phyloP scores from a whole-genome alignment of 2,797 vertebrate species.

The Mus minutoides region DNA sequence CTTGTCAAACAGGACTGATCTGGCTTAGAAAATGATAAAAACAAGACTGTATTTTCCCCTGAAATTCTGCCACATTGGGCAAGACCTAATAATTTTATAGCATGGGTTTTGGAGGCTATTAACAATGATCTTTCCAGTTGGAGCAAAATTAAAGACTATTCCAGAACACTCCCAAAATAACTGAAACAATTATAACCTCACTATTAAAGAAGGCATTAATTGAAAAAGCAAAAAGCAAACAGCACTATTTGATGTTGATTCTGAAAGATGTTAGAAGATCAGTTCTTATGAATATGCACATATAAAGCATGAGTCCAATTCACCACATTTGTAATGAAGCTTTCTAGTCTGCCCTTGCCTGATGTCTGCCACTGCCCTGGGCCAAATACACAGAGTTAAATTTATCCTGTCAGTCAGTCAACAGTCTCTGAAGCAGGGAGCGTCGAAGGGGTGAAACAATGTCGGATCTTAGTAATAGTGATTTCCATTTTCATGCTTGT shows the following conservation, averaged over 20 bases:
- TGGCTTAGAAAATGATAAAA: slow-evolving; percentile 11
- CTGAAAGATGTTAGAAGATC: neutral
- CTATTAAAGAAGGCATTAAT: slow-evolving; percentile 26
- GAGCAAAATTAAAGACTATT: slow-evolving; percentile 40
- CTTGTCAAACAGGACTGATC: neutral
- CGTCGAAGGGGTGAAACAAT: neutral
- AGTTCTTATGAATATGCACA: neutral
- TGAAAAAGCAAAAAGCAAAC: slow-evolving; percentile 51
- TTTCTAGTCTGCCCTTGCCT: neutral
- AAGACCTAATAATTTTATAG: slow-evolving; percentile 44
- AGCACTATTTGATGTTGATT: neutral
- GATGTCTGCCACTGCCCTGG: neutral
- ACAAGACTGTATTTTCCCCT: neutral
- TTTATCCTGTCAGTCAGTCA: neutral
- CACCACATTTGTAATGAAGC: neutral
- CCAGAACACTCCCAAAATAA: neutral
- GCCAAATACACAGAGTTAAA: neutral
- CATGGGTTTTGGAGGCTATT: slow-evolving; percentile 26
- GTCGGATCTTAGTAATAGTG: neutral
- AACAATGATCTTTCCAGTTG: neutral
- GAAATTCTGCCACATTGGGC: neutral
- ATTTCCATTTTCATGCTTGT: neutral
- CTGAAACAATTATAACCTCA: slow-evolving; percentile 7
- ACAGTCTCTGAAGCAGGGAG: neutral
- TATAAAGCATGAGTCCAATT: neutral